These are phyloP conservation scores for Calliphora vomitoria DNA, from an alignment of 2,888 invertebrate species.

Conservation along the genomic window DNA sequence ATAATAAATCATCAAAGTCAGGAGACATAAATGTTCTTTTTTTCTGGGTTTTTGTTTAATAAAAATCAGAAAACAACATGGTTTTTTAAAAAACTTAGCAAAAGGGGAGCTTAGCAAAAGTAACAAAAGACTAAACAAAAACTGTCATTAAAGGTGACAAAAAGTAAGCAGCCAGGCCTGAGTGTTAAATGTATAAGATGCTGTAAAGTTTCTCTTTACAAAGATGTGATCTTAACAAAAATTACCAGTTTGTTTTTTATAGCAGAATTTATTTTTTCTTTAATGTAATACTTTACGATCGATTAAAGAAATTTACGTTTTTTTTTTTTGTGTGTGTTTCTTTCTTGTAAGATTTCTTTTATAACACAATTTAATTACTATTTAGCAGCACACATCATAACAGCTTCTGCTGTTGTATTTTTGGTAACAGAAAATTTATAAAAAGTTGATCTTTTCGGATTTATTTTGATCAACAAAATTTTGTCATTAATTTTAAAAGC, in stretches of 20 bases:
- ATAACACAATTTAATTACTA: slow-evolving; percentile 64
- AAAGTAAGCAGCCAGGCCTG: slow-evolving; percentile 10
- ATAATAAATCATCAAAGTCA: slow-evolving; percentile 76
- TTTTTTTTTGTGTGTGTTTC: slow-evolving; percentile 18
- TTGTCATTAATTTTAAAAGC: slow-evolving; percentile 64
- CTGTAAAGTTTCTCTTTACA: slow-evolving; percentile 30
- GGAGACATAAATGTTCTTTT: slow-evolving; percentile 63
- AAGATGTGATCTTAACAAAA: neutral
- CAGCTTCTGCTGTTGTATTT: slow-evolving; percentile 27
- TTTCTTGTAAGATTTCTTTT: slow-evolving; percentile 45
- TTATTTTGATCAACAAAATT: neutral
- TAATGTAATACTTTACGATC: slow-evolving; percentile 54
- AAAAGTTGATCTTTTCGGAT: neutral
- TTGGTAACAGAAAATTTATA: slow-evolving; percentile 20
- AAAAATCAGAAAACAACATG: slow-evolving; percentile 25
- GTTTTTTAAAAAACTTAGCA: neutral
- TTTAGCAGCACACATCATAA: slow-evolving; percentile 39
- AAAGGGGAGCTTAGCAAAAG: neutral
- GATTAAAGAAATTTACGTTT: slow-evolving; percentile 48
- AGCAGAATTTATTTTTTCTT: slow-evolving; percentile 26
- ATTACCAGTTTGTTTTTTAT: slow-evolving; percentile 35
- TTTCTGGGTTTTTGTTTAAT: slow-evolving; percentile 17
- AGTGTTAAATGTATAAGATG: slow-evolving; percentile 42
- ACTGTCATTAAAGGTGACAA: slow-evolving; percentile 71
- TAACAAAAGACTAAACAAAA: slow-evolving; percentile 15